Base-by-base conservation (phyloP, 1,140 invertebrate genomes). In the Sesamia nonagrioides region DNA sequence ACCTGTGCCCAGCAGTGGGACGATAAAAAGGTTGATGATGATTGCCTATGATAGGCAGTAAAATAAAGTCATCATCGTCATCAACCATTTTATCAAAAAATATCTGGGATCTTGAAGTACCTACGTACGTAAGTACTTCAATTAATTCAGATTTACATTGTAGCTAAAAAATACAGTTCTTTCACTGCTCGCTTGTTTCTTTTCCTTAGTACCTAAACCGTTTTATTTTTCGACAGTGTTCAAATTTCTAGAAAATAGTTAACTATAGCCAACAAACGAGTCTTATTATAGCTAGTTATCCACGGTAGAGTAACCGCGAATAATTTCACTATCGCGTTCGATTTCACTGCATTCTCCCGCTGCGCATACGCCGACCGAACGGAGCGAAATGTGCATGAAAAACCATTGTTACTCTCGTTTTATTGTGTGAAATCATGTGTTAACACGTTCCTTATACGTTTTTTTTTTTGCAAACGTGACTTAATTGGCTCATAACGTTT, bases 311-410 rank as follows among this genome's bases (percentile, higher is more conserved):
- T 60, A 61, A 60, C 2, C 27, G 1, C 18, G 27, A 35, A 75
- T 61, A 40, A 75, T 75, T 75, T 75, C 73, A 75, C 73, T 75
- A 61, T 48, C 73, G 58, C 73, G 56, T 63, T 75, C 73, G 42
- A 61, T 75, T 75, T 75, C 73, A 75, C 73, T 63, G 73, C 73
- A 63, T 58, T 72, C 69, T 72, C 17, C 13, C 8, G n/a, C 18
- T 1, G 56, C 66, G 45, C 73, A 21, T 37, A 58, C 54, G 54
- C 18, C 9, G 37, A 40, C 13, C 11, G 11, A 4, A 6, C 48
- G 6, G 37, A 50, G 66, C 21, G 27, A 54, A 71, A 71, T 71
- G 45, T 13, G 48, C 17, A 27, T 58, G 54, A 73, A 73, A 73
- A 73, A 60, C 71, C 9, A 73, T 73, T 73, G 52, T 56, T 60